These are phyloP conservation scores for Furcula furcula DNA, from an alignment of 2,888 invertebrate species.

Conservation along the genomic window DNA sequence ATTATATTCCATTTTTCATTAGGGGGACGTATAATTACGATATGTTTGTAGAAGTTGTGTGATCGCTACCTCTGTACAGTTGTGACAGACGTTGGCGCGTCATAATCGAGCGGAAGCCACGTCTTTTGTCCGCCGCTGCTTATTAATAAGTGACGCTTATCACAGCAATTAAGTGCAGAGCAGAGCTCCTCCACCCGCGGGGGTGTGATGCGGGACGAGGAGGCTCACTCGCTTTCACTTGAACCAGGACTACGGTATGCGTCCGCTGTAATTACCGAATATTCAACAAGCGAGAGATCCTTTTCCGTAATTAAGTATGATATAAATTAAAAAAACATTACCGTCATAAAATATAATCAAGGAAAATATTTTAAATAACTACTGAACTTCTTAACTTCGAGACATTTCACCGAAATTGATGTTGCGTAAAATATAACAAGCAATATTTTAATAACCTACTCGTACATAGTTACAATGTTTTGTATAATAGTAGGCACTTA, in stretches of 20 bases:
- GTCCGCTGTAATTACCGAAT: constrained; percentile 17
- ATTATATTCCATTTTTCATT: too few species aligned
- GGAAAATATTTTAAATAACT: too few species aligned
- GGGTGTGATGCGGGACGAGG: background rate
- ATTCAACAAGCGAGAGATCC: constrained; percentile 5
- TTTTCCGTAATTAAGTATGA: constrained; percentile 6
- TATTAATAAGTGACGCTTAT: constrained; percentile 51
- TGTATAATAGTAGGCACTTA: too few species aligned
- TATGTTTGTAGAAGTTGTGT: too few species aligned
- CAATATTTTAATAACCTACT: too few species aligned
- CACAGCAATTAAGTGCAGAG: constrained; percentile 58
- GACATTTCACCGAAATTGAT: too few species aligned
- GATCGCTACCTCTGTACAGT: background rate
- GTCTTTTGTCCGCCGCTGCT: constrained; percentile 56
- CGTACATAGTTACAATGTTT: too few species aligned
- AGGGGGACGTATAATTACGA: too few species aligned
- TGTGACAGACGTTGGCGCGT: constrained; percentile 15
- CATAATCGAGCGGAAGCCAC: constrained; percentile 40
- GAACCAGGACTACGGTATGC: constrained; percentile 9
- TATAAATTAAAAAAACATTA: constrained; percentile 11
- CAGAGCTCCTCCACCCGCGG: constrained; percentile 27
- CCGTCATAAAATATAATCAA: too few species aligned
- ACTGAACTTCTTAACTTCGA: too few species aligned
- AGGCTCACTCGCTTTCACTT: background rate
- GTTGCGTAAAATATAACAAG: too few species aligned